Base-by-base conservation (phyloP, 2,797 vertebrate species). In the Alectoris magna region DNA sequence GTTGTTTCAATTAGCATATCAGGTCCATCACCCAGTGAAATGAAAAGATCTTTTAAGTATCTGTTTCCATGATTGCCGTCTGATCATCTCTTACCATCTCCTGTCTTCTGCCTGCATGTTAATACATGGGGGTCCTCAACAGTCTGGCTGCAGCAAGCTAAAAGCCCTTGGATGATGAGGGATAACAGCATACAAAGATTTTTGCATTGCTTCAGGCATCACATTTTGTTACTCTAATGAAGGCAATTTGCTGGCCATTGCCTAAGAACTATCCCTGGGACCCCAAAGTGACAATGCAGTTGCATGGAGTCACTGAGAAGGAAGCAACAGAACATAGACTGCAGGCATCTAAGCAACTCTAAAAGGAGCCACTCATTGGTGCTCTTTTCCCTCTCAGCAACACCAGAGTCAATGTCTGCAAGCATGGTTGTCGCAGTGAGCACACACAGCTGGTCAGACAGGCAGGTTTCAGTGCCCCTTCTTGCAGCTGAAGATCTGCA, bases 341-440 rank as follows among this genome's bases (percentile, higher is more conserved):
- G 6, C n/a, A 31, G 48, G 51, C 9, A 0, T 74, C 76, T 66
- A 23, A 60, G 27, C 12, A 1, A 8, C 59, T 89, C 43, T 55
- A 14, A 34, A 11, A 72, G 60, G 55, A 82, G 49, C 2, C 27
- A 34, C 3, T 67, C 11, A 7, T 18, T 34, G 66, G 8, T 13
- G 1, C 7, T 5, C 0, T 55, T 74, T 16, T 15, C n/a, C 5
- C 26, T 43, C 9, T 6, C 3, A 0, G 31, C 19, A 27, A 34
- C 0, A 4, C 27, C 46, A 21, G 31, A 11, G 56, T 59, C 24
- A 14, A 64, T 68, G 49, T 34, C 72, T 34, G 27, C 78, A 38
- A 44, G 70, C 11, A 6, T 1, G 1, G 0, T 0, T 0, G 0
- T 12, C 29, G 71, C 75, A 67, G 11, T 29, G 41, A 43, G 43